A percentile compares a stretch with the other conserved stretches of the same genome.
Evolutionary conservation across 2,113 vertebrate species (phyloP).

Genomic region (Dascyllus trimaculatus): DNA sequence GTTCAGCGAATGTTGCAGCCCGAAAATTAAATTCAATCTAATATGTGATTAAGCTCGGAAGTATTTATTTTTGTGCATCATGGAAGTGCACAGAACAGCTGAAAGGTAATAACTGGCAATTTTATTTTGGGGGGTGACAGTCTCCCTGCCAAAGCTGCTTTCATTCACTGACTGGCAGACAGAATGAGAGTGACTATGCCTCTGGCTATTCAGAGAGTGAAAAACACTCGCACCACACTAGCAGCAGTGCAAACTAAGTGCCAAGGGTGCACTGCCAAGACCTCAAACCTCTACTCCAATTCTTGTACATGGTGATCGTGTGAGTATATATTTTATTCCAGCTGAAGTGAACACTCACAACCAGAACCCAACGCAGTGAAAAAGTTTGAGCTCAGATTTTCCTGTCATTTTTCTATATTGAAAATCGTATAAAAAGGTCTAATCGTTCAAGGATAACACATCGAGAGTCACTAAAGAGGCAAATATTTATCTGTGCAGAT

Average conservation of each 20-base stretch:
- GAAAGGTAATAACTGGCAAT: slow-evolving; percentile 48
- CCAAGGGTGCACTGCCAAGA: slow-evolving; percentile 9
- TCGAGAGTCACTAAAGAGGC: neutral
- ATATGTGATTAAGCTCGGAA: neutral
- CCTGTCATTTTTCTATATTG: neutral
- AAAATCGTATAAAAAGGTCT: slow-evolving; percentile 13
- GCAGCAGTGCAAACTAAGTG: slow-evolving; percentile 33
- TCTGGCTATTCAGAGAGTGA: slow-evolving; percentile 47
- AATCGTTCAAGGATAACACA: slow-evolving; percentile 12
- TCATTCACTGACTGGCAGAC: slow-evolving; percentile 52
- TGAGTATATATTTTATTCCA: slow-evolving; percentile 6
- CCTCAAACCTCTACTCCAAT: neutral
- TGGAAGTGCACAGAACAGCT: slow-evolving; percentile 23
- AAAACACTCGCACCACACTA: slow-evolving; percentile 43
- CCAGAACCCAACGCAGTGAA: neutral
- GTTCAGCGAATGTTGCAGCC: neutral
- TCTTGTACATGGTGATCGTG: neutral
- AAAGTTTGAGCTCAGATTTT: neutral
- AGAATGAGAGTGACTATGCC: slow-evolving; percentile 58
- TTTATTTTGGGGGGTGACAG: slow-evolving; percentile 39
- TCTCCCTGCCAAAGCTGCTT: slow-evolving; percentile 46
- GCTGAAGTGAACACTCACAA: slow-evolving; percentile 8
- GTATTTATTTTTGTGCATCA: neutral
- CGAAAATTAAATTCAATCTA: neutral
- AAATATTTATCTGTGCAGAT: slow-evolving; percentile 14